Evolutionary conservation across 2,888 invertebrate genomes (phyloP).

Genomic region (Tiphia femorata): DNA sequence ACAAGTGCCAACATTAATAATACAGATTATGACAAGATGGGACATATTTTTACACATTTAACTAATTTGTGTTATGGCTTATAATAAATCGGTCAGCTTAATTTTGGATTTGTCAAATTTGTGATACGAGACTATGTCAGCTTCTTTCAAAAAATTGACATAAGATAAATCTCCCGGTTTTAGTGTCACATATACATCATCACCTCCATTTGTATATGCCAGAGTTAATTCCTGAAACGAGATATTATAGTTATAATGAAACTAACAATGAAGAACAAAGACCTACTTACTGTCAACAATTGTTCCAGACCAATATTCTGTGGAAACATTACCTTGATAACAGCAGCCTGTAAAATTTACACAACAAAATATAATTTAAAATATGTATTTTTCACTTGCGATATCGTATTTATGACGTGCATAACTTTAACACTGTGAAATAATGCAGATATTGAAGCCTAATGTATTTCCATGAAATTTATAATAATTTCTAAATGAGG

Average conservation of each 20-base stretch:
- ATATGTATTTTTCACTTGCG: not conserved
- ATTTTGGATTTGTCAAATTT: conserved; percentile 55
- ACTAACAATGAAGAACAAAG: not conserved
- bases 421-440: too few species aligned
- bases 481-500: too few species aligned
- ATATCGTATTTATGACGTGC: not conserved
- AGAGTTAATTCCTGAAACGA: conserved; percentile 47
- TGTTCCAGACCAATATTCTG: conserved; percentile 43
- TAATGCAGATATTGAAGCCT: not conserved
- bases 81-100: conserved; percentile 52
- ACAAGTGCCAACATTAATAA: not conserved
- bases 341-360: conserved; percentile 43
- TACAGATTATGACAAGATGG: too few species aligned
- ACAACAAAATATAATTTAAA: conserved; percentile 1
- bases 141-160: conserved; percentile 52
- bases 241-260: not conserved
- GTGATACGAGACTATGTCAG: conserved; percentile 53
- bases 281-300: conserved; percentile 50
- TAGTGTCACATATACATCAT: conserved; percentile 56
- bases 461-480: not conserved
- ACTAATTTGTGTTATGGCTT: not conserved
- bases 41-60: too few species aligned
- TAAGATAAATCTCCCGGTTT: conserved; percentile 30
- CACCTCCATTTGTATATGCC: conserved; percentile 55
- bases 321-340: conserved; percentile 54